Conservation (phyloP, 1,140 invertebrate genomes). For the Bombus turneri region DNA sequence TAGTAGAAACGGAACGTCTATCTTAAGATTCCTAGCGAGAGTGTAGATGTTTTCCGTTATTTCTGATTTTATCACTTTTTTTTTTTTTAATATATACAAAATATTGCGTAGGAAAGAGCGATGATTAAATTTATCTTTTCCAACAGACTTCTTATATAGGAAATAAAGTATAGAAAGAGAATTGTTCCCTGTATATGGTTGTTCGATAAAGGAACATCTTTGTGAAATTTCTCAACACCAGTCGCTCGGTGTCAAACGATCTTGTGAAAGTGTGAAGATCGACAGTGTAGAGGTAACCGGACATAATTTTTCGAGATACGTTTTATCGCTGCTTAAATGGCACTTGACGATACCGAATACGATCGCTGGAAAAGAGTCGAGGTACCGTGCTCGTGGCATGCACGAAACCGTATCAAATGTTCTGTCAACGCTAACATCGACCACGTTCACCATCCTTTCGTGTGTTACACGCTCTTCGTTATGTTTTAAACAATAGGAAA, state of each 20-base stretch:
- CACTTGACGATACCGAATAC: slow-evolving; percentile 5
- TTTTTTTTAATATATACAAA: neutral
- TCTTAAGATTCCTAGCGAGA: too few relatives aligned
- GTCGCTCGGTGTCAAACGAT: neutral
- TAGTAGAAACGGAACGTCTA: too few relatives aligned
- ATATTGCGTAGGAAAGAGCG: neutral
- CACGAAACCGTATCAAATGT: neutral
- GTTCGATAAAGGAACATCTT: neutral
- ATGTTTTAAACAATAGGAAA: neutral
- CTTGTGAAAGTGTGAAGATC: slow-evolving; percentile 13
- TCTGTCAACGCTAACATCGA: slow-evolving; percentile 17
- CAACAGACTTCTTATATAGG: neutral
- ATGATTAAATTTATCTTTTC: neutral
- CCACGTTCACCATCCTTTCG: neutral
- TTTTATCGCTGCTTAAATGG: slow-evolving; percentile 25
- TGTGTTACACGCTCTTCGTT: neutral
- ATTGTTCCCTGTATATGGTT: neutral
- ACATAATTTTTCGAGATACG: slow-evolving; percentile 43
- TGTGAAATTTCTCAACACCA: neutral
- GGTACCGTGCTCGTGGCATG: neutral
- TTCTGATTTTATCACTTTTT: too few relatives aligned
- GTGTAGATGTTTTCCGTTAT: too few relatives aligned
- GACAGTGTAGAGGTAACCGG: slow-evolving; percentile 27
- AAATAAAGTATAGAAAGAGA: neutral
- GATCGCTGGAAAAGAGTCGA: neutral